Evolutionary conservation across 2,113 vertebrate genomes (phyloP), one percentile per base, ranked within the genome.

Genomic region (Perca flavescens): DNA sequence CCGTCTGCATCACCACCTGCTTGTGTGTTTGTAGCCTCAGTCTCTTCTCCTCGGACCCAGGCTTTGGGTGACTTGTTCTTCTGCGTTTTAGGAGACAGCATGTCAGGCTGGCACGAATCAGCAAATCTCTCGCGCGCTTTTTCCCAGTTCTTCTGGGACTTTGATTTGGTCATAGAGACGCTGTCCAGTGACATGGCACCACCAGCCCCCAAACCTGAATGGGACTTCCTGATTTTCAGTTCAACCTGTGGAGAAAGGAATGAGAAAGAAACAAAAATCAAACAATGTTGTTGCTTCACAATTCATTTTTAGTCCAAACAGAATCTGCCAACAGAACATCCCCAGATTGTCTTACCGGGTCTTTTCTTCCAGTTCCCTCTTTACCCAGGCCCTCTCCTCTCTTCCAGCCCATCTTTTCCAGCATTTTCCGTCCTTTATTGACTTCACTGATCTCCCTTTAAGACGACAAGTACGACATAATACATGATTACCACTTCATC

Each of bases 361-460:
- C 94, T 74, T 96, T 99, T 92, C 97, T 97, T 61, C 98, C 98
- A 17, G 95, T 89, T 53, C 97, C 96, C 47, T 96, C 96, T 93
- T 97, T 99, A 21, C 98, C 98, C 28, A 99, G 95, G 4, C 98
- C 98, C 74, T 99, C 97, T 69, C 98, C 98, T 81, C 96, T 97
- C 76, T 97, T 99, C 98, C 98, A 99, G 69, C 98, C 98, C 98
- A 99, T 99, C 89, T 98, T 98, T 89, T 99, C 97, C 94, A 99
- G 57, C 97, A 99, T 98, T 93, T 98, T 97, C 72, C 96, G 95
- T 69, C 98, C 98, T 95, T 97, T 99, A 90, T 99, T 99, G 85
- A 88, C 95, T 85, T 97, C 96, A 77, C 96, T 96, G 89, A 99
- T 99, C 95, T 99, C 98, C 91, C 98, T 99, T 89, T 53, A 87